These are phyloP conservation scores for Gymnocypris eckloni DNA, from an alignment of 2,797 vertebrate genomes.

Conservation along the genomic window DNA sequence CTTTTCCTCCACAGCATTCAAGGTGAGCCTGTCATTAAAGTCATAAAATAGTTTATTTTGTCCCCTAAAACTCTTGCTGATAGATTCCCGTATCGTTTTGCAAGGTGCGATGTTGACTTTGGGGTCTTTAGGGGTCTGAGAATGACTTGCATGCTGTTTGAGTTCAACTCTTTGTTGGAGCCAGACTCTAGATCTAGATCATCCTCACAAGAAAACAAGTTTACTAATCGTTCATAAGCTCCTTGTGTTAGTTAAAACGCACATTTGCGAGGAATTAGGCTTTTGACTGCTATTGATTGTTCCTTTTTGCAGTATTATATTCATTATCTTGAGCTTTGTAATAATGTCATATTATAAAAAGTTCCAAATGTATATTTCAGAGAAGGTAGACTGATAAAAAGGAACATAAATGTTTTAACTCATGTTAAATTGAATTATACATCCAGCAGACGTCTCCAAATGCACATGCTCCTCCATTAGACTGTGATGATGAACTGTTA, in stretches of 20 bases:
- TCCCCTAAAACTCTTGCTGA: background rate
- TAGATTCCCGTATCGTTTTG: background rate
- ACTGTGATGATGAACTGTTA: slow-evolving; percentile 17
- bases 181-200: background rate
- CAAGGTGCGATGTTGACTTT: background rate
- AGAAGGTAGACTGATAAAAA: slow-evolving; percentile 16
- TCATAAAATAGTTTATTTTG: background rate
- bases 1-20: slow-evolving; percentile 80
- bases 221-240: background rate
- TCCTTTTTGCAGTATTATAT: background rate
- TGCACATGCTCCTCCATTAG: slow-evolving; percentile 31
- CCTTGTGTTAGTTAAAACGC: background rate
- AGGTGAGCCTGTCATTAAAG: slow-evolving; percentile 76
- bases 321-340: background rate
- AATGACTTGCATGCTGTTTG: background rate
- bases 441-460: slow-evolving; percentile 10
- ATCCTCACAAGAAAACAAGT: background rate
- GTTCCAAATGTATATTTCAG: slow-evolving; percentile 7
- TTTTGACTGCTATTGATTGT: background rate
- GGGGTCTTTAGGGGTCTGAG: background rate
- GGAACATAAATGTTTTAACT: background rate
- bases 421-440: background rate
- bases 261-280: background rate
- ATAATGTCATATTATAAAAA: background rate
- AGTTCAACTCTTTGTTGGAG: background rate